These are phyloP conservation scores for Baryphthengus martii DNA, from an alignment of 2,113 vertebrate genomes.

Conservation along the genomic window DNA sequence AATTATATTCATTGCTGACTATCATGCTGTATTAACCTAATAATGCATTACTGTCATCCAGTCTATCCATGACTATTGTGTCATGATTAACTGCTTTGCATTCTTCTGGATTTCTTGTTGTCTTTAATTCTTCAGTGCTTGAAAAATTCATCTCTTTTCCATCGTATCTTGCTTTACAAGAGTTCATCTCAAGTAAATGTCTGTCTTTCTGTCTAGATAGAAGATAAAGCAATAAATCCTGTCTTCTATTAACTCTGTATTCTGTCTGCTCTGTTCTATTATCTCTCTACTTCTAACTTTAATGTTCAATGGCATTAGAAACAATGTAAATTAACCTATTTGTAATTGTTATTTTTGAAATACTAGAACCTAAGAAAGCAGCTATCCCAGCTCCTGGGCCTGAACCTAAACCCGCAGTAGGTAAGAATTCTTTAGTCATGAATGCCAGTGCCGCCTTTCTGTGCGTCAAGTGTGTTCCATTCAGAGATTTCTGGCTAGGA, in stretches of 20 bases:
- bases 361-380: constrained; percentile 75
- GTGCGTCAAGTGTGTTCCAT: background rate
- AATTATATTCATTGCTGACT: background rate
- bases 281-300: background rate
- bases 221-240: background rate
- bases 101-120: constrained; percentile 28
- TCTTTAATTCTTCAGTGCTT: constrained; percentile 6
- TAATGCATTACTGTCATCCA: background rate
- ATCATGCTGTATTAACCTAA: background rate
- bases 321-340: constrained; percentile 36
- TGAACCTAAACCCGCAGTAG: constrained; percentile 74
- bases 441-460: background rate
- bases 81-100: background rate
- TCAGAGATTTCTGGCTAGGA: background rate
- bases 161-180: background rate
- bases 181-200: background rate
- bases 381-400: constrained; percentile 61
- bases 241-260: background rate
- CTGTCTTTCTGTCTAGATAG: background rate
- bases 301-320: background rate
- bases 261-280: background rate
- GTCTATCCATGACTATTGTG: background rate
- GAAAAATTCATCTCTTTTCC: background rate
- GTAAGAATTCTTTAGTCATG: constrained; percentile 56
- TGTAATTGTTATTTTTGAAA: constrained; percentile 69